phyloP scores from a whole-genome alignment of 2,113 vertebrate species.

The Mesembrinibis cayennensis region DNA sequence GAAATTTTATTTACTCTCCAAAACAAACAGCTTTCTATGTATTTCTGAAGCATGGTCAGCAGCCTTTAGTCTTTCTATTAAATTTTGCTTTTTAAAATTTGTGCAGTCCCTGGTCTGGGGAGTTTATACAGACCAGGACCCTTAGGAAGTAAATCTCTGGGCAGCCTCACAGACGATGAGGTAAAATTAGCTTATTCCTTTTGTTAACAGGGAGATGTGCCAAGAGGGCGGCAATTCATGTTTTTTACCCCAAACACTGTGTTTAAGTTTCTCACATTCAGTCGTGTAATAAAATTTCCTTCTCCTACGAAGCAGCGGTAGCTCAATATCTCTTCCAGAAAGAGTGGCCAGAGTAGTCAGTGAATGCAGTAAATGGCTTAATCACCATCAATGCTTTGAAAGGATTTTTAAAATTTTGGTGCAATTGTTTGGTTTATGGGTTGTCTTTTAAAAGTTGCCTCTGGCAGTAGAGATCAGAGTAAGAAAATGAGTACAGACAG shows the following conservation, averaged over 20 bases:
- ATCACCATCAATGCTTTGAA: not conserved
- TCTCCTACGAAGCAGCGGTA: not conserved
- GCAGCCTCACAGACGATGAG: not conserved
- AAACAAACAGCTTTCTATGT: not conserved
- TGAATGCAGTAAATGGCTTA: not conserved
- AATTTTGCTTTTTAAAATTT: not conserved
- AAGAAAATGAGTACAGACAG: not conserved
- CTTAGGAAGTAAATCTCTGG: not conserved
- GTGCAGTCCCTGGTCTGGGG: not conserved
- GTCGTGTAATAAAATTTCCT: not conserved
- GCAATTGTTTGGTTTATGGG: not conserved
- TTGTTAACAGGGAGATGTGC: not conserved
- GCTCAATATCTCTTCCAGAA: not conserved
- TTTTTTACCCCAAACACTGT: not conserved
- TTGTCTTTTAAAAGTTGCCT: not conserved
- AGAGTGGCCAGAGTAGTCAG: not conserved
- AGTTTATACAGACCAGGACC: not conserved
- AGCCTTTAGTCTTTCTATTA: not conserved
- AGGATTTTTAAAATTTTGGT: not conserved
- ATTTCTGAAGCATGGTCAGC: not conserved
- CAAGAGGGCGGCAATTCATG: not conserved
- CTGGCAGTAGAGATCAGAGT: not conserved
- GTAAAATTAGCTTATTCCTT: not conserved
- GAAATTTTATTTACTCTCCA: not conserved
- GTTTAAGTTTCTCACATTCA: not conserved